Base-by-base conservation (phyloP, 2,113 vertebrate genomes). In the Labrus mixtus region DNA sequence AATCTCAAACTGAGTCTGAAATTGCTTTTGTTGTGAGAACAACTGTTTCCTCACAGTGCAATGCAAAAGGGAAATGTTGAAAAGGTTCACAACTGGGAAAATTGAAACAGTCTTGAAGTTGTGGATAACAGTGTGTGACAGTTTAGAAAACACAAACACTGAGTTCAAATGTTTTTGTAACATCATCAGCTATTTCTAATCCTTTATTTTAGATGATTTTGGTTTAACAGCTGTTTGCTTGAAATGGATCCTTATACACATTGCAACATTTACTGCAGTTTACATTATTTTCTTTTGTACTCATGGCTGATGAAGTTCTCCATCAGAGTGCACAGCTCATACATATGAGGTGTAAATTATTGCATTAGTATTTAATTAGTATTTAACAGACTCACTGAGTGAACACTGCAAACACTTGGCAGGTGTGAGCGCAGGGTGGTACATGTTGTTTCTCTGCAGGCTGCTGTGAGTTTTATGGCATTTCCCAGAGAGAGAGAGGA, bases 381-480 rank as follows among this genome's bases (percentile, higher is more conserved):
- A 57, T 79, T 87, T 61, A 22, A 6, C 56, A 64, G 15, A 22
- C 10, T 68, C 29, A 20, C n/a, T n/a, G 20, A 46, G 59, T 37
- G 3, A 13, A 7, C 12, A 51, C 36, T 23, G 17, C 67, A 73
- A 83, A 78, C 63, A 6, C n/a, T 68, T 72, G 39, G 48, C 76
- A 87, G 74, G 70, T 82, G 68, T 78, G 60, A 80, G 67, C 50
- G 9, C 61, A 78, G 75, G 65, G 68, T 62, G 76, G 73, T 45
- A 67, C 10, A 13, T 55, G 51, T 19, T 67, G 64, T 57, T 22
- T 19, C 66, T 75, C 69, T 56, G 77, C 56, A 41, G 70, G 22
- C 60, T 78, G 71, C 56, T 82, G 66, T 64, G 59, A 54, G 50
- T 77, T 91, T 91, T 84, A 90, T 83, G 74, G 66, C 61, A 68